Base-by-base conservation (phyloP, 2,113 vertebrate species). In the Notiomystis cincta region DNA sequence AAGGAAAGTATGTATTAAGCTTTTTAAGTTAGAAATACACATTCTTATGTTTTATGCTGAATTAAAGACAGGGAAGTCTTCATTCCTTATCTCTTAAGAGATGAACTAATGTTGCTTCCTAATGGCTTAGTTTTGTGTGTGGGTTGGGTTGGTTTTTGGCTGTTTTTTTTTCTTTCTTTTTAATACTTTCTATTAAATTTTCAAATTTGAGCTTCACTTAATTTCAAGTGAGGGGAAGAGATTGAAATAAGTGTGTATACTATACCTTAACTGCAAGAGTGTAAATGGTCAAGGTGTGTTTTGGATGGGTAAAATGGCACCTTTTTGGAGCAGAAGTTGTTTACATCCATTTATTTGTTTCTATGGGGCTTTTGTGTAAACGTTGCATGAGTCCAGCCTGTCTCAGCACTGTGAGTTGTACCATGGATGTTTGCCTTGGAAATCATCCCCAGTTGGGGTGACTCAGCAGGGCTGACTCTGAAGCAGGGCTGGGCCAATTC, bases 211-310 rank as follows among this genome's bases (percentile, higher is more conserved):
- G 24, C 47, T 80, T 72, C 22, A 15, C 10, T 37, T 60, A 30
- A 31, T 47, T 89, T 76, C 45, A 58, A n/a, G 33, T 18, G 38
- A 58, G 73, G 58, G 51, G 75, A 78, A 25, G 25, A 40, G 24
- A 13, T 2, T 38, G 56, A 50, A 82, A 7, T 54, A 44, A 67
- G 28, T 51, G 28, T 82, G 7, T 35, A 15, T 33, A 14, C 15
- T 35, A 15, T 33, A 14, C 15, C 27, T 67, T 47, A 50, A 38
- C 15, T 35, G 27, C 69, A 38, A 22, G 51, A 64, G 11, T 75
- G 19, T 38, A 37, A 69, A 51, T 0, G 2, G 9, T 62, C 33
- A 50, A 33, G 56, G 7, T 19, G 3, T 6, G 4, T 42, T 89
- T 75, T 77, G 5, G 54, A 82, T 51, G 31, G 23, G 30, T 56